Conservation (phyloP, 1,140 invertebrate genomes). For the Cephus cinctus region DNA sequence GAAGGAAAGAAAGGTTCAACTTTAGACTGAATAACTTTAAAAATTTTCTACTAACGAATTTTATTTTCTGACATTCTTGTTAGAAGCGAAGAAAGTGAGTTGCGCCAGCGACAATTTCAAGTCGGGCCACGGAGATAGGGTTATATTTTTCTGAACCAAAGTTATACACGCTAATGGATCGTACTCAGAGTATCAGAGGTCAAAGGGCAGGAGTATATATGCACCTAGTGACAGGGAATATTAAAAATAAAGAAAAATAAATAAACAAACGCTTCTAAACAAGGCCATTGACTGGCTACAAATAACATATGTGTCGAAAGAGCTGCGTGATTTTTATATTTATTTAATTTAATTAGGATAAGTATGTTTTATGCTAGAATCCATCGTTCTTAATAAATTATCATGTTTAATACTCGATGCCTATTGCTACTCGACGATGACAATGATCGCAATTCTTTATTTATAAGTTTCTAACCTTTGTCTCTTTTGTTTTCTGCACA, state of each 20-base stretch:
- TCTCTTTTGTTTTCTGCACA: no score
- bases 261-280: constrained; percentile 11
- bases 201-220: no score
- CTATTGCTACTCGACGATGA: no score
- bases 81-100: constrained; percentile 7
- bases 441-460: no score
- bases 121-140: constrained; percentile 5
- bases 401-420: constrained; percentile 26
- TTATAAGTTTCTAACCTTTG: no score
- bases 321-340: constrained; percentile 27
- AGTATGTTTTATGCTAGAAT: constrained; percentile 13
- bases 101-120: not conserved
- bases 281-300: constrained; percentile 18
- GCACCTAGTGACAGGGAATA: constrained; percentile 4
- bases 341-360: constrained; percentile 30
- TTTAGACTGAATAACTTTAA: constrained; percentile 11
- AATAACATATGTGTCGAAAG: constrained; percentile 23
- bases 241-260: not conserved
- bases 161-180: constrained; percentile 12
- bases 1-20: constrained; percentile 3
- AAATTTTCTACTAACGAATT: not conserved
- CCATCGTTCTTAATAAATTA: constrained; percentile 33
- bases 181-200: no score
- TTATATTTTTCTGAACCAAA: constrained; percentile 19
- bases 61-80: not conserved